Evolutionary conservation across 2,113 vertebrate species (phyloP), one percentile per base, ranked within the genome.

Genomic region (Sylvilagus bachmani): DNA sequence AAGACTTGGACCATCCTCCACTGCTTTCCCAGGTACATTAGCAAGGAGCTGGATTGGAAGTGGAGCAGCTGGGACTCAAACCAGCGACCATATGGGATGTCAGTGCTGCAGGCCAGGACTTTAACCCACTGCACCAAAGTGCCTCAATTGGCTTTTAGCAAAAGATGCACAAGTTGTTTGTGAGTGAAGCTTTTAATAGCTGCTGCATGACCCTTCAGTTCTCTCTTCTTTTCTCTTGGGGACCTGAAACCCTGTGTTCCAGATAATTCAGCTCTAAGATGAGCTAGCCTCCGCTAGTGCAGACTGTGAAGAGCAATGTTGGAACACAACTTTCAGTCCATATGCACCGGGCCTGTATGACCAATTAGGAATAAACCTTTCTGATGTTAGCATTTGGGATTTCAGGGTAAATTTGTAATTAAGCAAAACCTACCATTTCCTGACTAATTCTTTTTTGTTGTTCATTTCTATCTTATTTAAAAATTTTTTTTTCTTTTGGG

Each of bases 321-420:
- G 24, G 69, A 81, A 84, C 2, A 80, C n/a, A 82, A 29, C 16
- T 4, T 1, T 31, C 70, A 25, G 71, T 17, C 58, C 66, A 89
- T 13, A 70, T 10, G 22, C 33, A 61, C 7, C 70, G 24, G 29
- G 44, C 33, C 83, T 36, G 13, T 58, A 90, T 64, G 31, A 67
- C n/a, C 24, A 84, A 89, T 55, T 70, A 55, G 31, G 82, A 70
- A 71, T 33, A 92, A 81, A 38, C 16, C 17, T 75, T 67, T 83
- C 17, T 66, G 19, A 4, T 73, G 14, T 58, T 58, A 61, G 55
- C 31, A n/a, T 70, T 94, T 85, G 67, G 44, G 17, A 92, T 90
- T 90, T 90, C 55, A 92, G 70, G 17, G n/a, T 55, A 90, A 67
- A 79, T 83, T 83, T 73, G 17, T 83, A 95, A 82, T 74, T 83